Percentiles rank a stretch among this genome's conserved stretches.
Evolutionary conservation across 2,888 invertebrate species (phyloP).

Genomic region (Aspidiotus destructor): DNA sequence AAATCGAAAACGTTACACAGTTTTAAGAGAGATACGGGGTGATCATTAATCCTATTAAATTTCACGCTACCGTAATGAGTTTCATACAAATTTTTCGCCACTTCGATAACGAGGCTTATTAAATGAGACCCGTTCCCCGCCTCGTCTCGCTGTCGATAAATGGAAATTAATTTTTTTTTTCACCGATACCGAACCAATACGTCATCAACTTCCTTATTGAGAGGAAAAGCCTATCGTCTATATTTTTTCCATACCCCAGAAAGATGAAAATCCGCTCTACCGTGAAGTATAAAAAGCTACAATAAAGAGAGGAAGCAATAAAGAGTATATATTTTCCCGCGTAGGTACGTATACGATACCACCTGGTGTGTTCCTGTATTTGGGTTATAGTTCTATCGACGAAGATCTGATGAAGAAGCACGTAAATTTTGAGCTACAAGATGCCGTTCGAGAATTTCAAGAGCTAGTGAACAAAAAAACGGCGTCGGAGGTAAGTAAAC

Average conservation of each 20-base stretch:
- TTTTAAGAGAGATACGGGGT: no score
- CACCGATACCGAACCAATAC: not conserved
- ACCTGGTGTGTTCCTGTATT: constrained; percentile 76
- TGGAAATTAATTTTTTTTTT: constrained; percentile 2
- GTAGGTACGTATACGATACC: constrained; percentile 65
- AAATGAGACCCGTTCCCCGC: not conserved
- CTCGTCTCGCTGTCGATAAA: not conserved
- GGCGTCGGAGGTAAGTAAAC: constrained; percentile 36
- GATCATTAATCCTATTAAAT: constrained; percentile 1
- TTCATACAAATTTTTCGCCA: not conserved
- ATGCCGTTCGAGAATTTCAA: constrained; percentile 71
- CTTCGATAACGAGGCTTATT: not conserved
- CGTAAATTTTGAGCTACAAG: constrained; percentile 65
- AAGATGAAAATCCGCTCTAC: not conserved
- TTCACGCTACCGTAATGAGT: not conserved
- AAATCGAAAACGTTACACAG: no score
- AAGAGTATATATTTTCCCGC: constrained; percentile 35
- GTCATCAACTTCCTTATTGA: no score
- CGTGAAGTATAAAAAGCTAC: not conserved
- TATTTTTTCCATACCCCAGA: not conserved
- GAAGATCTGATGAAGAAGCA: constrained; percentile 71
- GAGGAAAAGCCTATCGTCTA: no score
- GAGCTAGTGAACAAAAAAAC: constrained; percentile 51
- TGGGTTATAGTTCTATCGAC: constrained; percentile 84
- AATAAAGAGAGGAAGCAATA: not conserved